phyloP scores from a whole-genome alignment of 2,888 invertebrate genomes.

The Petrolisthes cinctipes region DNA sequence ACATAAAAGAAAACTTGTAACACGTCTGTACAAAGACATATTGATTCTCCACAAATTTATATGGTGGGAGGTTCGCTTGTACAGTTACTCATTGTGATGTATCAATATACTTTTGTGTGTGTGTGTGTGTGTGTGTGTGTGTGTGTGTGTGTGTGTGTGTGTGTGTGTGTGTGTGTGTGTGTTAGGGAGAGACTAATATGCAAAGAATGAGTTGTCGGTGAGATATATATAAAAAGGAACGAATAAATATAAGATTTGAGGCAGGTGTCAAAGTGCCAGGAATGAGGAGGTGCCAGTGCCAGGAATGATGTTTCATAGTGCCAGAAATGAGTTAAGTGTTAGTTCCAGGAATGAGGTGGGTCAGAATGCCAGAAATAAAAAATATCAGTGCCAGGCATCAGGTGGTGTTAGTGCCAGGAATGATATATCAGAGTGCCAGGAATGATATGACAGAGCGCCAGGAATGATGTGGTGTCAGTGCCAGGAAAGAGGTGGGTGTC shows the following conservation, averaged over 20 bases:
- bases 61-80: too few species aligned
- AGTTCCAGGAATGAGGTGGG: background rate
- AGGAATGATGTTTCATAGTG: background rate
- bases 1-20: too few species aligned
- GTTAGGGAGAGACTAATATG: background rate
- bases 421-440: background rate
- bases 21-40: too few species aligned
- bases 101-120: background rate
- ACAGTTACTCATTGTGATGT: background rate
- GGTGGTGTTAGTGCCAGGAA: background rate
- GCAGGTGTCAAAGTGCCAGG: background rate
- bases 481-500: background rate
- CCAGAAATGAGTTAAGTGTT: background rate
- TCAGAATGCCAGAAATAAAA: background rate
- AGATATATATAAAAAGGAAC: too few species aligned
- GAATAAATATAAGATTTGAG: too few species aligned
- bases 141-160: slow-evolving; percentile 33
- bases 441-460: slow-evolving; percentile 14
- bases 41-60: too few species aligned
- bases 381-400: background rate
- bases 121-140: background rate
- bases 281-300: background rate
- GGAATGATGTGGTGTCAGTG: background rate
- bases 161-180: slow-evolving; percentile 10
- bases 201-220: too few species aligned